Base-by-base conservation (phyloP, 2,888 invertebrate species). In the Notodonta dromedarius region DNA sequence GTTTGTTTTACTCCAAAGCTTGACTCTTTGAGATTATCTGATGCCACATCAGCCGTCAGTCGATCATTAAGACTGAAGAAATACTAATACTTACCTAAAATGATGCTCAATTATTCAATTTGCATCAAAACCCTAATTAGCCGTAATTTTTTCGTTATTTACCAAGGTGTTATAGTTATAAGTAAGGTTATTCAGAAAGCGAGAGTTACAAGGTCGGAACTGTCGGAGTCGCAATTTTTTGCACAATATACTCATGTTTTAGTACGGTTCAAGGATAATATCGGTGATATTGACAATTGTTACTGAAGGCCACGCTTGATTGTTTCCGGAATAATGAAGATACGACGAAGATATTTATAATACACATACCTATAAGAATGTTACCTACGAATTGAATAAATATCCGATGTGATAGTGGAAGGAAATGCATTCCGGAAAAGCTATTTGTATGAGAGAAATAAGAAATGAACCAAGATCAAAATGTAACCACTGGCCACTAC, bases 161-260 rank as follows among this genome's bases (percentile, higher is more conserved):
- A 68, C 60, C 57, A 57, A 59, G 48, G 58, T 61, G 63, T 61
- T 68, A 59, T 58, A 69, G 65, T 61, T 68, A 59, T 58, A 69
- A 64, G 5, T 70, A 74, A 78, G 72, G 71, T 74, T 74, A 66
- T 63, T 74, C 75, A 60, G 77, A 80, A 82, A 82, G 77, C 74
- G 80, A 80, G 76, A 77, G 69, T 65, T 71, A 61, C 78, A 83
- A 83, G 82, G 83, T 70, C 72, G 77, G 58, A 71, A 68, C 63
- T 64, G 58, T 65, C 14, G 62, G 63, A 71, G 66, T 61, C 40
- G 59, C 65, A 61, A 62, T 65, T 44, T 24, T 67, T 70, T 70
- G 60, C 67, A 66, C 69, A 71, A 72, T 56, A 56, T 62, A 66
- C 53, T 55, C 64, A 56, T 58, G 56, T 16, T 56, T 64, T 61